Evolutionary conservation across 2,888 invertebrate species (phyloP).

Genomic region (Microplitis deprimator): DNA sequence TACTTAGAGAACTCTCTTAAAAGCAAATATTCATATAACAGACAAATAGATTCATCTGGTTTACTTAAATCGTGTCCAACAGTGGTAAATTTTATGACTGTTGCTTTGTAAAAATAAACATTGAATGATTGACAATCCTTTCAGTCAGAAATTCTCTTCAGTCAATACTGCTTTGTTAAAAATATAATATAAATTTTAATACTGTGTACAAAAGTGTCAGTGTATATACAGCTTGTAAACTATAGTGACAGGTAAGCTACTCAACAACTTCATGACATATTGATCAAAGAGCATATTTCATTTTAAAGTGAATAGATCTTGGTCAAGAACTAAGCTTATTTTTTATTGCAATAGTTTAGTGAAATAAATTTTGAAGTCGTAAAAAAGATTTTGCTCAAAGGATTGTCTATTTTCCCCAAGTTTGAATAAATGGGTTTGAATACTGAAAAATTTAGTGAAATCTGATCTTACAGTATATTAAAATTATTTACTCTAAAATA

Average conservation of each 20-base stretch:
- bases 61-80: background rate
- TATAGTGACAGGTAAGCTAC: slow-evolving; percentile 32
- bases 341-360: background rate
- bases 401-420: background rate
- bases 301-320: background rate
- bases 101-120: background rate
- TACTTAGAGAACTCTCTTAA: background rate
- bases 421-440: background rate
- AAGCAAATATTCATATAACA: background rate
- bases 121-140: background rate
- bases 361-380: background rate
- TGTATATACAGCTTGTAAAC: slow-evolving; percentile 8
- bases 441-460: background rate
- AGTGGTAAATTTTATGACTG: background rate
- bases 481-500: background rate
- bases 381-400: background rate
- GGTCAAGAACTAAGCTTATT: background rate
- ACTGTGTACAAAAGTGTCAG: slow-evolving; percentile 5
- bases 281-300: slow-evolving; percentile 27
- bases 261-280: slow-evolving; percentile 26
- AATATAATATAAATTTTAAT: background rate
- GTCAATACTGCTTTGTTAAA: background rate
- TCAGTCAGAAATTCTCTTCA: background rate
- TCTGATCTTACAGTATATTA: background rate
- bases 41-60: background rate